Conservation (phyloP, 2,113 vertebrate species). For the Phainopepla nitens region DNA sequence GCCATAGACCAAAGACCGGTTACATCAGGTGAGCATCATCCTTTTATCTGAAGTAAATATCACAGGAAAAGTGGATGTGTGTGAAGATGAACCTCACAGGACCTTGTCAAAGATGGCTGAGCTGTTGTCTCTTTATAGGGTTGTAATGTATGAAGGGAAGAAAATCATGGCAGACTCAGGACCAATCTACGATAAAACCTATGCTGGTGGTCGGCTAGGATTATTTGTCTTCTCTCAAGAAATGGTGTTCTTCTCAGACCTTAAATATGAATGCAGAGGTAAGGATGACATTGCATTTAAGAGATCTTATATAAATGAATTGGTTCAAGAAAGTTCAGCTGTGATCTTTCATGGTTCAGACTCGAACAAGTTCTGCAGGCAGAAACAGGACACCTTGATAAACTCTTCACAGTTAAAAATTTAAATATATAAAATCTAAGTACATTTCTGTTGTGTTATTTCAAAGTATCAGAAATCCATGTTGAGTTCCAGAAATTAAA, state of each 20-base stretch:
- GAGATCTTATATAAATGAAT: background rate
- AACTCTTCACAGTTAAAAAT: background rate
- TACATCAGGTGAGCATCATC: slow-evolving; percentile 85
- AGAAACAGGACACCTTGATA: background rate
- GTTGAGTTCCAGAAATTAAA: background rate
- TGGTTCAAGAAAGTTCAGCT: background rate
- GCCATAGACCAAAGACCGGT: slow-evolving; percentile 94
- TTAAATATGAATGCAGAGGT: slow-evolving; percentile 99
- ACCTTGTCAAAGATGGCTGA: background rate
- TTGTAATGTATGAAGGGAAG: slow-evolving; percentile 98
- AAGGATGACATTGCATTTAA: slow-evolving; percentile 29
- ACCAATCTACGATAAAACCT: slow-evolving; percentile 94
- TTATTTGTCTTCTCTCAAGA: slow-evolving; percentile 98
- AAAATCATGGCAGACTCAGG: slow-evolving; percentile 98
- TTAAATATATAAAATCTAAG: background rate
- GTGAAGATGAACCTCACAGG: background rate
- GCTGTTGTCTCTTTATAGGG: slow-evolving; percentile 67
- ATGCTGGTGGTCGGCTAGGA: slow-evolving; percentile 92
- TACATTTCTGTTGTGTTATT: background rate
- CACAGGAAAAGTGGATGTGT: background rate
- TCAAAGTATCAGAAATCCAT: background rate
- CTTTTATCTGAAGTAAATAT: background rate
- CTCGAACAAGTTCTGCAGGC: background rate
- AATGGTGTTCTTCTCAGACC: slow-evolving; percentile 99
- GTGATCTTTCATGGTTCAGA: background rate